A percentile compares a stretch with the other conserved stretches of the same genome.
Evolutionary conservation across 2,113 vertebrate genomes (phyloP).

Genomic region (Zosterops lateralis): DNA sequence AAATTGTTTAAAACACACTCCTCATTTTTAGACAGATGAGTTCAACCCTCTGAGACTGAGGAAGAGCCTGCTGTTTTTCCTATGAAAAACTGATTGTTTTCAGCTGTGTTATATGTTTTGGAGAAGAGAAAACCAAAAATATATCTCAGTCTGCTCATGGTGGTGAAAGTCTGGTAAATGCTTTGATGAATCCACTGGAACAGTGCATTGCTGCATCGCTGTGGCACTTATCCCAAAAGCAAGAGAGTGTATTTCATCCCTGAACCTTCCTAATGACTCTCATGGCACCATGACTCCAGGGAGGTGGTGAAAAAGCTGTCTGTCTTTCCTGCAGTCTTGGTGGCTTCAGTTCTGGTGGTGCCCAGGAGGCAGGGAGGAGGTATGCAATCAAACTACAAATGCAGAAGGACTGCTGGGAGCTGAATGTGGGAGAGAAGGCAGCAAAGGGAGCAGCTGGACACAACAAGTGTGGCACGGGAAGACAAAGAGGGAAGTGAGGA

Average conservation of each 20-base stretch:
- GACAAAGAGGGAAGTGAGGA: neutral
- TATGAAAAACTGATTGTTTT: slow-evolving; percentile 19
- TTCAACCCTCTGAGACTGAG: neutral
- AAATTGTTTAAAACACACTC: neutral
- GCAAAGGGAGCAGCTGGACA: neutral
- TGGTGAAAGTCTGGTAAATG: neutral
- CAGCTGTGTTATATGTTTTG: neutral
- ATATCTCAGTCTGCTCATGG: neutral
- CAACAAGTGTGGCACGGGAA: neutral
- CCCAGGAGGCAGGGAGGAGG: neutral
- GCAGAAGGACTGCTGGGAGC: neutral
- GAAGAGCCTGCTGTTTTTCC: slow-evolving; percentile 15
- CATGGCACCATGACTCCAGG: neutral
- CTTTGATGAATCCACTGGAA: neutral
- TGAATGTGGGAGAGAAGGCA: neutral
- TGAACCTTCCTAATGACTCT: neutral
- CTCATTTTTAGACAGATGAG: neutral
- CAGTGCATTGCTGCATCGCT: rapidly evolving
- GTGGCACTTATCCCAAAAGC: neutral
- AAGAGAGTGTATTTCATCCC: neutral
- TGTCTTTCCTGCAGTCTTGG: neutral
- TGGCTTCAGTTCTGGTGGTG: neutral
- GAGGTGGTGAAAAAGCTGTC: neutral
- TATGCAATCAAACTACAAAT: neutral
- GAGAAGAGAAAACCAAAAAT: neutral